These are phyloP conservation scores for Drosophila meridiana DNA, from an alignment of 2,888 invertebrate species.

Conservation along the genomic window DNA sequence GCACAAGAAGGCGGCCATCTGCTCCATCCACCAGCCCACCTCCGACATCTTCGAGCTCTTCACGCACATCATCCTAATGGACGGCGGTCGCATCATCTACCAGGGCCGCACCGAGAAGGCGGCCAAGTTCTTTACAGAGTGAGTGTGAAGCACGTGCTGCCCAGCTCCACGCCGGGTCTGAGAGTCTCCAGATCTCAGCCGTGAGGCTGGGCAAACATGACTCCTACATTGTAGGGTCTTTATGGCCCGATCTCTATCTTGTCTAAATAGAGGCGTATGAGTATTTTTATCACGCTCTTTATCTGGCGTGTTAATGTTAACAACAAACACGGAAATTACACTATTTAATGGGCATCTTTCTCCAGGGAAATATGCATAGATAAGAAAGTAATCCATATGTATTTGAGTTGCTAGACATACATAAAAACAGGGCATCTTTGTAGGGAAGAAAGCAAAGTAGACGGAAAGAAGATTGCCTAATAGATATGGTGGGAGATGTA, in stretches of 20 bases:
- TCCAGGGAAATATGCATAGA: not conserved
- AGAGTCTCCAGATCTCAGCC: not conserved
- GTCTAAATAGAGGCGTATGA: not conserved
- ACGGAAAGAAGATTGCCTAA: not conserved
- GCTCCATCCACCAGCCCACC: conserved; percentile 96
- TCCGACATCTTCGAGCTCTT: conserved; percentile 94
- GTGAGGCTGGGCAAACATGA: not conserved
- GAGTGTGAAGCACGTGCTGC: conserved; percentile 71
- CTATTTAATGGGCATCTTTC: not conserved
- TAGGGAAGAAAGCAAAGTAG: not conserved
- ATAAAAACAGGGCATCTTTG: not conserved
- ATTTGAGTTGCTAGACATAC: too few relatives aligned
- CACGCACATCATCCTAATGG: conserved; percentile 91
- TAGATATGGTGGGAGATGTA: not conserved
- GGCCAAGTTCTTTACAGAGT: conserved; percentile 89
- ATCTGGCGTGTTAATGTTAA: not conserved
- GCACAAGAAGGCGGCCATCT: conserved; percentile 89
- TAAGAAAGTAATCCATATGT: not conserved
- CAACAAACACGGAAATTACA: conserved; percentile 2
- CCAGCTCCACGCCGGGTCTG: not conserved
- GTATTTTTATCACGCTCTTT: conserved; percentile 1
- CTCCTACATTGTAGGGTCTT: not conserved
- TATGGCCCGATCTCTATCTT: conserved; percentile 4
- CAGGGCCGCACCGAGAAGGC: conserved; percentile 91
- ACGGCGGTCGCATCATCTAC: conserved; percentile 91